Evolutionary conservation across 2,113 vertebrate genomes (phyloP).

Genomic region (Campylomormyrus tamandua): DNA sequence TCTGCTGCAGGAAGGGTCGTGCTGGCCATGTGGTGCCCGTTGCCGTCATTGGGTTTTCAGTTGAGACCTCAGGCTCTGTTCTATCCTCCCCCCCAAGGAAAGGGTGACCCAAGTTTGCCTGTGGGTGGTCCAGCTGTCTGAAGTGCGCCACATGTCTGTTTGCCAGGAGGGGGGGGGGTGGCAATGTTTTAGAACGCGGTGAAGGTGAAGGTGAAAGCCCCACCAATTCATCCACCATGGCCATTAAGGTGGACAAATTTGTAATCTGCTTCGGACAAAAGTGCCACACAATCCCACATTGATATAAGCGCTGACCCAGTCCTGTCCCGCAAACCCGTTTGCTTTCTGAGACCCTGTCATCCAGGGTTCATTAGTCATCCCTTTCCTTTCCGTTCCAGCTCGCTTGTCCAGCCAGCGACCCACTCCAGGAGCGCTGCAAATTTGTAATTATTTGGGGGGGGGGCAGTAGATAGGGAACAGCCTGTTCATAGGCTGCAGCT

Average conservation of each 20-base stretch:
- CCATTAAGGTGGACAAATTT: background rate
- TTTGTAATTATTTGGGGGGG: background rate
- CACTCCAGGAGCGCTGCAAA: background rate
- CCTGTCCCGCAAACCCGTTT: background rate
- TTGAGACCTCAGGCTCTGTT: background rate
- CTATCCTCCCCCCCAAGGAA: conserved; percentile 27
- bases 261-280: background rate
- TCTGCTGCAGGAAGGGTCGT: background rate
- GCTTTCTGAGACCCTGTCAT: background rate
- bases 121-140: conserved; percentile 27
- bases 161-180: background rate
- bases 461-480: background rate
- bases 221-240: background rate
- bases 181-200: conserved; percentile 21
- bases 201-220: background rate
- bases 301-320: background rate
- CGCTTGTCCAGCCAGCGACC: background rate
- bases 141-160: background rate
- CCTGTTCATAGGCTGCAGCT: background rate
- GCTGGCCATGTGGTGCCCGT: background rate
- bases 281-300: background rate
- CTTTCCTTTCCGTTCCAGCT: background rate
- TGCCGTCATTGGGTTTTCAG: background rate
- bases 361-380: background rate
- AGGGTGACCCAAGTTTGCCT: conserved; percentile 44